Evolutionary conservation across 1,140 invertebrate species (phyloP).

Genomic region (Andrena cerasifolii): DNA sequence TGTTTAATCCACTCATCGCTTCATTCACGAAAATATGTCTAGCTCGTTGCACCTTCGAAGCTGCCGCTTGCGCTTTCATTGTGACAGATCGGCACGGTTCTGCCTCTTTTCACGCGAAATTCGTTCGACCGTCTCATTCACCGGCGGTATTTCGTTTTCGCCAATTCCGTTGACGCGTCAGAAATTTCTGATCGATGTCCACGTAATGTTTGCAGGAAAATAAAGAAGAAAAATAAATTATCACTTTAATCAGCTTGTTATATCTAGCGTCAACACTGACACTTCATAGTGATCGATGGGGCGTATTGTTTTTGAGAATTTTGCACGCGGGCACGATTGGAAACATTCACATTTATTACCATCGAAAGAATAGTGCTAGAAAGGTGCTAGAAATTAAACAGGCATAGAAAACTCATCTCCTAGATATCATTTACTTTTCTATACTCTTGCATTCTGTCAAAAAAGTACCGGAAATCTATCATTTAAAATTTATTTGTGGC

Average conservation of each 20-base stretch:
- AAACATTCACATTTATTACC: constrained; percentile 2
- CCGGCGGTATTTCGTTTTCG: not conserved
- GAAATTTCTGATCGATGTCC: constrained; percentile 34
- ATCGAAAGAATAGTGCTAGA: too few relatives aligned
- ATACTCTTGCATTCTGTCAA: too few relatives aligned
- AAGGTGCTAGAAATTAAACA: too few relatives aligned
- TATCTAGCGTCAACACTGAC: not conserved
- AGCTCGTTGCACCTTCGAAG: constrained; percentile 36
- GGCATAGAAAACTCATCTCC: too few relatives aligned
- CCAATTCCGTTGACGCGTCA: not conserved
- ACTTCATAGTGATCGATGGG: constrained; percentile 17
- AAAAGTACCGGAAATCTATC: too few relatives aligned
- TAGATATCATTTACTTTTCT: too few relatives aligned
- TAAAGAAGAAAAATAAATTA: constrained; percentile 22
- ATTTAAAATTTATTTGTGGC: too few relatives aligned
- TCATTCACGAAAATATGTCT: constrained; percentile 39
- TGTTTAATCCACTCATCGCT: constrained; percentile 39
- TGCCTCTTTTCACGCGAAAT: constrained; percentile 34
- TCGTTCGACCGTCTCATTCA: constrained; percentile 48
- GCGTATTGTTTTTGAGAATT: not conserved
- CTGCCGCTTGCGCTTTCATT: constrained; percentile 44
- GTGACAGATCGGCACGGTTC: constrained; percentile 44
- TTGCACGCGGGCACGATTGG: too few relatives aligned
- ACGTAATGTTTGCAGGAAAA: constrained; percentile 2
- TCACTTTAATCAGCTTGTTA: constrained; percentile 10